Base-by-base conservation (phyloP, 64 coral and sea anemone genomes). In the Pachyseris speciosa region DNA sequence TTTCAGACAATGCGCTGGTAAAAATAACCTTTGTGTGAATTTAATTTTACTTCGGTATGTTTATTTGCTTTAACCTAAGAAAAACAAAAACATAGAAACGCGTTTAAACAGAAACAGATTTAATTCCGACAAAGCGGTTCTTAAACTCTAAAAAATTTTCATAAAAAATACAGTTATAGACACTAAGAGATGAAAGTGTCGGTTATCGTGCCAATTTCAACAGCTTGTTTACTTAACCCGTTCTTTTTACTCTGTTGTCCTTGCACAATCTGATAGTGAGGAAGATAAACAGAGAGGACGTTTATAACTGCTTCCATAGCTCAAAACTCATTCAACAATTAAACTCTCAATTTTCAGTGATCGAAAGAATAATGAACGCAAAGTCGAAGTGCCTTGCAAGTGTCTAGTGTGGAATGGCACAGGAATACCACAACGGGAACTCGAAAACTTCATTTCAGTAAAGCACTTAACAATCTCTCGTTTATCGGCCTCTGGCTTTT, bases 31-130 rank as follows among this genome's bases (percentile, higher is more conserved):
- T 38, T 40, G 17, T 43, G 17, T 41, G 17, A 72, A 16, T 72
- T 72, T 72, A 17, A 15, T 12, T 74, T 74, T 74, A 26, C 71
- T 44, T 42, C 24, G 10, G 22, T 5, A 28, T 74, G 11, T 48
- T 74, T 47, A 74, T 74, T 74, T 74, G 3, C 24, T 45, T 74
- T 47, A n/a, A 38, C 41, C 41, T 47, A 74, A 74, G 22, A 48
- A 74, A 48, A 74, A 48, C 38, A 43, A 13, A 28, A 48, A 27
- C 36, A 72, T 43, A 2, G 19, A 30, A 74, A 27, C 15, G 41
- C 41, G 41, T 74, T 67, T 67, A 3, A 11, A 29, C 30, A 27
- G 28, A 67, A 34, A 34, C 31, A 42, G 39, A 74, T 12, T 9
- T 74, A 13, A 10, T 74, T 44, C 40, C 22, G 15, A 12, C 40